A percentile compares a stretch with the other conserved stretches of the same genome.
Evolutionary conservation across 2,888 invertebrate genomes (phyloP).

Genomic region (Leptodirus hochenwartii): DNA sequence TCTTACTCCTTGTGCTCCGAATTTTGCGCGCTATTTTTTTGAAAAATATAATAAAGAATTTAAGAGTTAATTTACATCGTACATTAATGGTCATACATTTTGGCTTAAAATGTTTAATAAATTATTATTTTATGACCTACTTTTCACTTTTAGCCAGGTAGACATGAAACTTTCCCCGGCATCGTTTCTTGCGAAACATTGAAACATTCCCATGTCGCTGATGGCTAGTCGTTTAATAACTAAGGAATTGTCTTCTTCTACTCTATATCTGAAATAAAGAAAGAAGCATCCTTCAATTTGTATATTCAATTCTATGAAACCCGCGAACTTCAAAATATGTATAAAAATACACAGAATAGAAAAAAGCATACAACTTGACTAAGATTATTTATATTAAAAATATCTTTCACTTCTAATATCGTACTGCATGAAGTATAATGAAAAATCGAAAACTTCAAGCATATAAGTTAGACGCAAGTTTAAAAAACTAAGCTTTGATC

Average conservation of each 20-base stretch:
- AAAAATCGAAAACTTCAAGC: too few relatives aligned
- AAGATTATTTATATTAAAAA: too few relatives aligned
- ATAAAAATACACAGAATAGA: too few relatives aligned
- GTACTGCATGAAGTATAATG: too few relatives aligned
- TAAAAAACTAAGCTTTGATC: too few relatives aligned
- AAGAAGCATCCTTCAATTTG: constrained; percentile 8
- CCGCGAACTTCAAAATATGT: too few relatives aligned
- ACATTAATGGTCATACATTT: not conserved
- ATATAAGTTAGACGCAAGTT: too few relatives aligned
- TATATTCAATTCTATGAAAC: not conserved
- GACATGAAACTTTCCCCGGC: constrained; percentile 81
- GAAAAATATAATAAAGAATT: constrained; percentile 4
- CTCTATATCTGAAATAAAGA: constrained; percentile 39
- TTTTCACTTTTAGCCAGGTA: constrained; percentile 89
- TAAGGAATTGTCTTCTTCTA: constrained; percentile 67
- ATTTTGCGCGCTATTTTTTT: too few relatives aligned
- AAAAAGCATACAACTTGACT: too few relatives aligned
- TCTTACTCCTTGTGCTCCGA: constrained; percentile 18
- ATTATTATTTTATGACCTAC: constrained; percentile 41
- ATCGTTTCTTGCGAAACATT: constrained; percentile 80
- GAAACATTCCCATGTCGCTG: constrained; percentile 85
- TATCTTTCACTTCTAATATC: too few relatives aligned
- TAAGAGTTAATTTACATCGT: not conserved
- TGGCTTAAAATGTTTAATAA: too few relatives aligned
- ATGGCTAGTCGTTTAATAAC: constrained; percentile 62